Percentiles rank a stretch among this genome's conserved stretches.
These are phyloP conservation scores for Ochlodes sylvanus DNA, from an alignment of 2,888 invertebrate species.

Conservation along the genomic window DNA sequence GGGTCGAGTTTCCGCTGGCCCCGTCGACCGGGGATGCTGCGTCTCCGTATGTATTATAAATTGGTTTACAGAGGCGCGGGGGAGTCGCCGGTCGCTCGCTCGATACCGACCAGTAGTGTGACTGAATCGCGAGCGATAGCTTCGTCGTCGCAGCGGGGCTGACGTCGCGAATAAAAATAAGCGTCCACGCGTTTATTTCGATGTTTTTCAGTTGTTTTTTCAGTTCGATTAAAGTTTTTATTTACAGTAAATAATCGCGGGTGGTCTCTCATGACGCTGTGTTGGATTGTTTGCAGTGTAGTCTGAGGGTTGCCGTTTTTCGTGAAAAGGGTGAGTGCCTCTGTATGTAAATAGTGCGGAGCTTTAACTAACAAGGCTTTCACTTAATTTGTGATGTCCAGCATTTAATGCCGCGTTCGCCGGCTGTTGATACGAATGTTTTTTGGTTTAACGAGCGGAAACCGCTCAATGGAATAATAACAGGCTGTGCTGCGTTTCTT, in stretches of 20 bases:
- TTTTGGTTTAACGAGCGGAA: neutral
- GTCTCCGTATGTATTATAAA: constrained; percentile 85
- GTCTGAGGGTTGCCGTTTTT: constrained; percentile 41
- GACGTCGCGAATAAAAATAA: constrained; percentile 54
- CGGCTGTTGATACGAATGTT: neutral
- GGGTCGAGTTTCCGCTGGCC: constrained; percentile 54
- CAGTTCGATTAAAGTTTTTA: constrained; percentile 14
- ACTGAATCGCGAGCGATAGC: constrained; percentile 58
- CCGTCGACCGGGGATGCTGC: constrained; percentile 75
- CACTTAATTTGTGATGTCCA: constrained; percentile 21
- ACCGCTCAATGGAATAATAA: constrained; percentile 1
- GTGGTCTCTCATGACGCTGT: constrained; percentile 39
- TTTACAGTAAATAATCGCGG: constrained; percentile 10
- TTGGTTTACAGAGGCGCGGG: constrained; percentile 82
- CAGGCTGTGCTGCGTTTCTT: constrained; percentile 6
- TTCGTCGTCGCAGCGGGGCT: constrained; percentile 46
- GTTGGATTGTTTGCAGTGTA: constrained; percentile 48
- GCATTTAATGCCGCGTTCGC: neutral
- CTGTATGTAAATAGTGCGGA: constrained; percentile 41
- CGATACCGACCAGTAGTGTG: constrained; percentile 79
- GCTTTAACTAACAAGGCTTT: constrained; percentile 36
- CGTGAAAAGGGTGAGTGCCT: constrained; percentile 47
- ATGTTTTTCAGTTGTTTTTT: constrained; percentile 48
- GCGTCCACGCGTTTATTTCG: constrained; percentile 39
- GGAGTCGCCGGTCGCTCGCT: constrained; percentile 72